Evolutionary conservation across 2,888 invertebrate species (phyloP), one percentile per base, ranked within the genome.

Genomic region (Dascillus cervinus): DNA sequence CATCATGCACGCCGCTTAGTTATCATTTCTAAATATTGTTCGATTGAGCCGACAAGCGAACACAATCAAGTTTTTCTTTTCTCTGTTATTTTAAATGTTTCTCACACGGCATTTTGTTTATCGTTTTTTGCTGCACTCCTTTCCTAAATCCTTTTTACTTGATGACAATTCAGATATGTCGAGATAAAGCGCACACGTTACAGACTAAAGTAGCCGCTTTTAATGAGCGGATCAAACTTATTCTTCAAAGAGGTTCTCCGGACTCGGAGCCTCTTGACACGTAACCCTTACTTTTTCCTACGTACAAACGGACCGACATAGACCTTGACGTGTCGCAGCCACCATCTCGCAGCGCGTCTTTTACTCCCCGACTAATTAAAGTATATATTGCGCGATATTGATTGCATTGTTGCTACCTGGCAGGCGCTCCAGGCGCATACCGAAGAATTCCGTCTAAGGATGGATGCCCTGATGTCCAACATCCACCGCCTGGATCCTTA

Each of bases 141-240:
- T 50, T 40, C 41, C 46, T 39, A 6, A 29, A 44, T 49, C 46
- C 36, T 28, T 31, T 33, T 35, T 39, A 65, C 64, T n/a, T n/a
- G n/a, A n/a, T 64, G 62, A 20, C n/a, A n/a, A 13, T 60, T 50
- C 69, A 90, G 89, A 81, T 79, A 65, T 84, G 77, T 73, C 82
- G 83, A 65, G 89, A 90, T 69, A 79, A 77, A 69, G 81, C 88
- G 57, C 85, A 84, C 65, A 77, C 79, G 64, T 77, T 91, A 61
- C 87, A 89, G 68, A 82, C 80, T 70, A 87, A 87, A 75, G 85
- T 91, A 60, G 77, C 81, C 59, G 82, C 86, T 69, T 82, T 86
- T 51, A 81, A 80, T 65, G 90, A 91, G 70, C 82, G 89, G 62
- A 82, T 89, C 61, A 90, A 89, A 68, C 72, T 87, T 54, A 72